phyloP scores from a whole-genome alignment of 2,888 invertebrate genomes.

The Trissoscelio sp. region DNA sequence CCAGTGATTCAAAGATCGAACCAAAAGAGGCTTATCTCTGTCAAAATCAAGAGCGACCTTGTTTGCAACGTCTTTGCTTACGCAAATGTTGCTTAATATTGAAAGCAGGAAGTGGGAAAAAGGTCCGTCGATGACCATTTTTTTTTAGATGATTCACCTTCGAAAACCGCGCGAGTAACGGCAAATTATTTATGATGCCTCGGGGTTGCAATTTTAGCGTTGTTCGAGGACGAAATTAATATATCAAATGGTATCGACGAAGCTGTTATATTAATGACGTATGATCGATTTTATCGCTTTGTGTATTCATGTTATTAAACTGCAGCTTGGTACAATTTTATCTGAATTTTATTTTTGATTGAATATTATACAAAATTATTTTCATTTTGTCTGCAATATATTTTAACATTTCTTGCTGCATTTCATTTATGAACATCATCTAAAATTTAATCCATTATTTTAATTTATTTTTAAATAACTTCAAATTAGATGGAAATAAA shows the following conservation, averaged over 20 bases:
- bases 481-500: too few relatives aligned
- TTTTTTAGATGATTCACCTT: background rate
- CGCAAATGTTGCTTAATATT: slow-evolving; percentile 34
- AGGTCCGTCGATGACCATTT: background rate
- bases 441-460: too few relatives aligned
- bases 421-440: too few relatives aligned
- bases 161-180: slow-evolving; percentile 1
- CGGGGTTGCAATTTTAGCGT: background rate
- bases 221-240: slow-evolving; percentile 15
- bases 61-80: slow-evolving; percentile 23
- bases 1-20: background rate
- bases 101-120: slow-evolving; percentile 22
- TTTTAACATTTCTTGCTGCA: too few relatives aligned
- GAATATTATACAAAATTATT: too few relatives aligned
- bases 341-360: too few relatives aligned
- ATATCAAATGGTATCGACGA: slow-evolving; percentile 22
- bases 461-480: too few relatives aligned
- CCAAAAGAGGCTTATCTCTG: slow-evolving; percentile 24
- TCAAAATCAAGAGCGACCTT: slow-evolving; percentile 40
- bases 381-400: too few relatives aligned
- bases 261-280: slow-evolving; percentile 18
- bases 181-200: slow-evolving; percentile 1
- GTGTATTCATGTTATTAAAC: slow-evolving; percentile 5
- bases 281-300: background rate
- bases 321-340: background rate